These are phyloP conservation scores for Stigmatopora argus DNA, from an alignment of 2,113 vertebrate genomes.

Conservation along the genomic window DNA sequence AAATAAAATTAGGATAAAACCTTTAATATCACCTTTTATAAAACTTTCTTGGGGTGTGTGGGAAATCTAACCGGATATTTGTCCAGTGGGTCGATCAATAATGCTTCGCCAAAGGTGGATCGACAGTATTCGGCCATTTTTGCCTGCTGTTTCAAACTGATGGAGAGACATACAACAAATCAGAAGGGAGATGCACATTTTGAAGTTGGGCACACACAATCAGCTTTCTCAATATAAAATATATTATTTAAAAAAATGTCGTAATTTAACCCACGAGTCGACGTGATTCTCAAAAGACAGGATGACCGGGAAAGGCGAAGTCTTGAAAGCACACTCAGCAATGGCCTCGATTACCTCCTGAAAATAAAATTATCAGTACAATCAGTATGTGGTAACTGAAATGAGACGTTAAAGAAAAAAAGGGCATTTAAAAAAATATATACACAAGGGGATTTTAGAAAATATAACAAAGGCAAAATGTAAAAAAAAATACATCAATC, in stretches of 20 bases:
- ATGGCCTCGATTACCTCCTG: slow-evolving; percentile 99
- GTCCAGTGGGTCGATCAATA: slow-evolving; percentile 90
- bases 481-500: too few species aligned
- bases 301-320: slow-evolving; percentile 91
- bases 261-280: slow-evolving; percentile 83
- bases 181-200: neutral
- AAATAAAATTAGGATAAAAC: neutral
- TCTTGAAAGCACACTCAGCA: slow-evolving; percentile 99
- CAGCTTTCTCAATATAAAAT: neutral
- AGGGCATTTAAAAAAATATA: too few species aligned
- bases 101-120: slow-evolving; percentile 91
- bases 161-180: neutral
- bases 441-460: too few species aligned
- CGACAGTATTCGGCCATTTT: slow-evolving; percentile 99
- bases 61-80: slow-evolving; percentile 83
- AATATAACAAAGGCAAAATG: too few species aligned
- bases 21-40: neutral
- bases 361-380: neutral
- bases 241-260: neutral
- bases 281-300: slow-evolving; percentile 98
- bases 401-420: too few species aligned
- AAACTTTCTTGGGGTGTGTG: neutral
- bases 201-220: neutral
- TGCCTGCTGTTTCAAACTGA: slow-evolving; percentile 93
- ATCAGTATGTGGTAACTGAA: too few species aligned